phyloP scores from a whole-genome alignment of 1,140 invertebrate species.

The Diorhabda elongata region DNA sequence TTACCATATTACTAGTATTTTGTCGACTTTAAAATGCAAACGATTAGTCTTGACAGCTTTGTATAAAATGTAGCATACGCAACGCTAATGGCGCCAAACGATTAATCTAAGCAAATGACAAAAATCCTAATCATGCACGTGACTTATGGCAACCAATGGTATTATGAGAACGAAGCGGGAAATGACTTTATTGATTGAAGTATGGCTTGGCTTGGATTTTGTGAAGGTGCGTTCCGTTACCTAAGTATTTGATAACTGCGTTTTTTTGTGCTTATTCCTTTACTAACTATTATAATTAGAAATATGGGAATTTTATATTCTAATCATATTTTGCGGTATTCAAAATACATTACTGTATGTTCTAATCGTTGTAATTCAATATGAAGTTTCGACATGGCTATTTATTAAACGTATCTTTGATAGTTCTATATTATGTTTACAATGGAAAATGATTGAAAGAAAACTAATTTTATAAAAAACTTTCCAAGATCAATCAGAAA shows the following conservation, averaged over 20 bases:
- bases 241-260: background rate
- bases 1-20: conserved; percentile 29
- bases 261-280: too few relatives aligned
- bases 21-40: conserved; percentile 16
- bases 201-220: conserved; percentile 25
- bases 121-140: conserved; percentile 24
- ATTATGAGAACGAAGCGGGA: conserved; percentile 11
- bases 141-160: conserved; percentile 25
- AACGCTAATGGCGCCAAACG: conserved; percentile 35
- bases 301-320: too few relatives aligned
- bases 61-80: conserved; percentile 24
- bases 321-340: too few relatives aligned
- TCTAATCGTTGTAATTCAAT: too few relatives aligned
- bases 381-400: too few relatives aligned
- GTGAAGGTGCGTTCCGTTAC: background rate
- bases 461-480: too few relatives aligned
- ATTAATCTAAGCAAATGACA: conserved; percentile 21
- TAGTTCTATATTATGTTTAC: too few relatives aligned
- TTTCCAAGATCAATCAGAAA: too few relatives aligned
- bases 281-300: too few relatives aligned
- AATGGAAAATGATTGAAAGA: too few relatives aligned
- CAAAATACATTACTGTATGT: too few relatives aligned
- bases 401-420: too few relatives aligned
- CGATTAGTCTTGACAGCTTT: conserved; percentile 25
- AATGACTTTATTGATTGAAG: conserved; percentile 33